Evolutionary conservation across 2,113 vertebrate genomes (phyloP).

Genomic region (Candoia aspera): DNA sequence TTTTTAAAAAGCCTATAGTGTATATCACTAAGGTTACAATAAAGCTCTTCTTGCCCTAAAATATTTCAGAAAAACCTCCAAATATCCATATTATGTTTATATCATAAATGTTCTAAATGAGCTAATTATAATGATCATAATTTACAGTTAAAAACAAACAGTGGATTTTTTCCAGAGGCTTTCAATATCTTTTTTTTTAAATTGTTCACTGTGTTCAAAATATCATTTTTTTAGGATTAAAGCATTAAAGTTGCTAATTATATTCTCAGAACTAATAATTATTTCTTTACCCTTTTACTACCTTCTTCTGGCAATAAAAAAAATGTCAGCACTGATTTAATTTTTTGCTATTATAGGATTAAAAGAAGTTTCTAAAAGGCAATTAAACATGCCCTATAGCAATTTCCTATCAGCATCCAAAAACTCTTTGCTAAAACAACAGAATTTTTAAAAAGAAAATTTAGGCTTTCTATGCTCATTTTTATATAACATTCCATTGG

Average conservation of each 20-base stretch:
- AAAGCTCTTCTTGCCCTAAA: slow-evolving; percentile 71
- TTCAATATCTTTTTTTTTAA: slow-evolving; percentile 82
- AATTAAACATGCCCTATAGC: slow-evolving; percentile 86
- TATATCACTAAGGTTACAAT: slow-evolving; percentile 56
- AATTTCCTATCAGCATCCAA: slow-evolving; percentile 80
- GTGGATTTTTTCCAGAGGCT: slow-evolving; percentile 79
- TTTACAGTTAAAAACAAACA: slow-evolving; percentile 85
- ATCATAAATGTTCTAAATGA: slow-evolving; percentile 77
- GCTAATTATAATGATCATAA: slow-evolving; percentile 83
- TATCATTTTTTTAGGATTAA: slow-evolving; percentile 85
- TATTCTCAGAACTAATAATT: slow-evolving; percentile 87
- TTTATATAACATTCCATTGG: slow-evolving; percentile 72
- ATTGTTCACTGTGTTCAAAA: slow-evolving; percentile 83
- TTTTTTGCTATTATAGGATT: slow-evolving; percentile 88
- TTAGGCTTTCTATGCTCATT: slow-evolving; percentile 69
- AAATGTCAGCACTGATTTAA: slow-evolving; percentile 86
- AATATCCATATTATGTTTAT: slow-evolving; percentile 80
- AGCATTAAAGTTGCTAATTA: slow-evolving; percentile 88
- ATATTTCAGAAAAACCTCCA: slow-evolving; percentile 70
- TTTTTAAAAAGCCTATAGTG: slow-evolving; percentile 61
- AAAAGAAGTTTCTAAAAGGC: slow-evolving; percentile 85
- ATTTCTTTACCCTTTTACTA: slow-evolving; percentile 89
- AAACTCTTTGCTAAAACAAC: slow-evolving; percentile 81
- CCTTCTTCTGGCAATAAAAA: slow-evolving; percentile 86
- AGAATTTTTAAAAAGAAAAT: slow-evolving; percentile 70